These are phyloP conservation scores for Anomalospiza imberbis DNA, from an alignment of 2,797 vertebrate genomes.

Conservation along the genomic window DNA sequence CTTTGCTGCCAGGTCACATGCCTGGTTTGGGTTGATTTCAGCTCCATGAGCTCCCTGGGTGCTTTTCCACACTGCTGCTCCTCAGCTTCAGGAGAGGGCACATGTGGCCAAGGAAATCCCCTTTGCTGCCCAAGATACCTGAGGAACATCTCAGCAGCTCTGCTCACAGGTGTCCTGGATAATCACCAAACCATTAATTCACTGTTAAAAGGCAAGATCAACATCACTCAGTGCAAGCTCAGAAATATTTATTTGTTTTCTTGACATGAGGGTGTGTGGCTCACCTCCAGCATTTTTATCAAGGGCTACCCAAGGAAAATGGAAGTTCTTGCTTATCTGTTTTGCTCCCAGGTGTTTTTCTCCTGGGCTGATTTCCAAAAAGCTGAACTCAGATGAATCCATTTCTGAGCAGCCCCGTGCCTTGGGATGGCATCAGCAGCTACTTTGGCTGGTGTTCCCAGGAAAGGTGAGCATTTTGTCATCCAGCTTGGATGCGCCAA, in stretches of 20 bases:
- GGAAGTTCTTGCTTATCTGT: neutral
- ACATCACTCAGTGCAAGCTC: neutral
- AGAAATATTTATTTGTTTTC: neutral
- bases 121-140: neutral
- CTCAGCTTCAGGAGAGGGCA: neutral
- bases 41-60: neutral
- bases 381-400: neutral
- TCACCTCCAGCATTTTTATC: neutral
- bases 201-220: neutral
- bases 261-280: neutral
- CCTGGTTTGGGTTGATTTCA: neutral
- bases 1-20: accelerated
- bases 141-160: neutral
- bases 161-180: neutral
- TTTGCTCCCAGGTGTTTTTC: neutral
- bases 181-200: neutral
- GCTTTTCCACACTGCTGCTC: neutral
- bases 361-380: neutral
- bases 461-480: neutral
- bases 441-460: neutral
- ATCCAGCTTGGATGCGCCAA: neutral
- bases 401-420: neutral
- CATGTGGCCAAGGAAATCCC: neutral
- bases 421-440: neutral
- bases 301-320: neutral